phyloP scores from a whole-genome alignment of 2,113 vertebrate species.

The Eclectus roratus region DNA sequence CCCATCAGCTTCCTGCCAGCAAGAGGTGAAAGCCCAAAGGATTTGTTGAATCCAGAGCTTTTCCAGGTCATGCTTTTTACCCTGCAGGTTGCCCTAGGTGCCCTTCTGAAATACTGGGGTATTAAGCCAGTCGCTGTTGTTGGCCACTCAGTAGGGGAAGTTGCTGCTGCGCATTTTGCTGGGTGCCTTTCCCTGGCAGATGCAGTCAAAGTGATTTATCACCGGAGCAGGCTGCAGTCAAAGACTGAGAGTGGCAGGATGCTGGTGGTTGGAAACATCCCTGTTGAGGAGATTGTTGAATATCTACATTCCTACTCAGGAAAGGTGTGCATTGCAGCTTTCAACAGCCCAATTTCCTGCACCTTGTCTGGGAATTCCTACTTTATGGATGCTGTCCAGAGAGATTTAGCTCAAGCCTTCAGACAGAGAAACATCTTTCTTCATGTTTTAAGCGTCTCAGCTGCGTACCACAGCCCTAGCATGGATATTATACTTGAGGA shows the following conservation, averaged over 20 bases:
- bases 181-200: constrained; percentile 83
- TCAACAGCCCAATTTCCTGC: constrained; percentile 84
- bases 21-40: constrained; percentile 35
- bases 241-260: constrained; percentile 79
- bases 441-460: constrained; percentile 74
- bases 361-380: constrained; percentile 81
- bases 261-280: constrained; percentile 82
- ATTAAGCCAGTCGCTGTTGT: constrained; percentile 72
- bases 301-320: constrained; percentile 62
- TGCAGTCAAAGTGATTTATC: constrained; percentile 82
- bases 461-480: constrained; percentile 84
- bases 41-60: constrained; percentile 70
- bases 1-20: constrained; percentile 64
- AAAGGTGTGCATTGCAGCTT: constrained; percentile 80
- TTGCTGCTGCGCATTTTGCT: constrained; percentile 84
- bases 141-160: constrained; percentile 84
- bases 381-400: constrained; percentile 64
- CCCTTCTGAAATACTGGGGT: constrained; percentile 82
- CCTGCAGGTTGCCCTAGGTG: constrained; percentile 78
- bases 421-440: constrained; percentile 76
- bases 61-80: constrained; percentile 84
- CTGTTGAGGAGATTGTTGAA: constrained; percentile 70
- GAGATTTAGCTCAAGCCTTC: constrained; percentile 66
- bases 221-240: constrained; percentile 80
- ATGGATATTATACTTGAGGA: constrained; percentile 80